phyloP scores from a whole-genome alignment of 2,113 vertebrate genomes.

The Halichoerus grypus region DNA sequence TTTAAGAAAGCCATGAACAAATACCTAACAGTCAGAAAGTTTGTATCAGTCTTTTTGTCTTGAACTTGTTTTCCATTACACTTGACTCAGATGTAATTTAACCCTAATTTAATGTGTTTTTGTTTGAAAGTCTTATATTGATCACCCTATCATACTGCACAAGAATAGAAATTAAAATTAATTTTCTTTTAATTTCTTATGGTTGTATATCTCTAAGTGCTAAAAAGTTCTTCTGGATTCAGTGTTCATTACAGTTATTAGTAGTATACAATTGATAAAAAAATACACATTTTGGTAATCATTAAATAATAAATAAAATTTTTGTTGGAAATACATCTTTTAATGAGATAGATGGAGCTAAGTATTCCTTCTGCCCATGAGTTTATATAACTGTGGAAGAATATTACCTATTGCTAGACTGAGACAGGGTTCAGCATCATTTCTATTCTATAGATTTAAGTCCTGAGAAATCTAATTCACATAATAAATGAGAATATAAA shows the following conservation, averaged over 20 bases:
- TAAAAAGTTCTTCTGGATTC: not conserved
- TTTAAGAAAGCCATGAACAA: not conserved
- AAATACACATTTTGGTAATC: not conserved
- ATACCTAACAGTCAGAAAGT: not conserved
- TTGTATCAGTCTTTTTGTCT: not conserved
- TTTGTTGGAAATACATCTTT: not conserved
- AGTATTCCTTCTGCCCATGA: not conserved
- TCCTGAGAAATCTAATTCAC: not conserved
- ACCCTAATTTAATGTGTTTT: not conserved
- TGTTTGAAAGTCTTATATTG: slow-evolving; percentile 1
- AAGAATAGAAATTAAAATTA: slow-evolving; percentile 43
- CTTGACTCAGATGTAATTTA: not conserved
- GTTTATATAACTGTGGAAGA: not conserved
- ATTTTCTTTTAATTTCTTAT: not conserved
- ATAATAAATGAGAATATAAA: not conserved
- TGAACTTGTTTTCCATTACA: not conserved
- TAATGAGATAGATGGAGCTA: not conserved
- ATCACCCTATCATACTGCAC: not conserved
- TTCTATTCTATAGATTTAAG: not conserved
- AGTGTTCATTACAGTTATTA: not conserved
- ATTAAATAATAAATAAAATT: not conserved
- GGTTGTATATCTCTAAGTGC: not conserved
- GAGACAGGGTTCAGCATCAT: not conserved
- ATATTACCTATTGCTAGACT: not conserved
- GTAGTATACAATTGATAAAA: not conserved